A percentile compares a stretch with the other conserved stretches of the same genome.
phyloP scores from a whole-genome alignment of 2,888 invertebrate species.

The Mesopsocus fuscifrons region DNA sequence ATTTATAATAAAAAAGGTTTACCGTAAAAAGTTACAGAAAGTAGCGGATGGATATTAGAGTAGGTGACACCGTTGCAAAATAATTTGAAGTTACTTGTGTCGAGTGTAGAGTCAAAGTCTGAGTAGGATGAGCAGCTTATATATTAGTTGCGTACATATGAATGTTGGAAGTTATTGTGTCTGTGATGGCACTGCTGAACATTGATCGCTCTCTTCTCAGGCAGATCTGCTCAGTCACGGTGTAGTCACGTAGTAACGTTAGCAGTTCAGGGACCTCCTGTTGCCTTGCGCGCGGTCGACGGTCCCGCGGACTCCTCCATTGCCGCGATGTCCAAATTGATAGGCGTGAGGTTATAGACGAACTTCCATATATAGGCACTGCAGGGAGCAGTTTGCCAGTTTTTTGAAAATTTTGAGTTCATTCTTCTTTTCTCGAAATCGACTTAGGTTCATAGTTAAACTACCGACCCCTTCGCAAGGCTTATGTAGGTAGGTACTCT shows the following conservation, averaged over 20 bases:
- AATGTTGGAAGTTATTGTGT: slow-evolving; percentile 4
- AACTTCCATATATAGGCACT: slow-evolving; percentile 8
- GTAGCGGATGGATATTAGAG: no score
- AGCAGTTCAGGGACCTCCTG: slow-evolving; percentile 9
- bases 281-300: slow-evolving; percentile 5
- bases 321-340: slow-evolving; percentile 8
- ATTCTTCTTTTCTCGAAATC: not conserved
- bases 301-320: slow-evolving; percentile 9
- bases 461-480: no score
- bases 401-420: no score
- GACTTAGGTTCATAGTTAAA: no score
- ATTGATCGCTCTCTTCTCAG: slow-evolving; percentile 8
- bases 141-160: not conserved
- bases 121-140: no score
- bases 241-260: slow-evolving; percentile 9
- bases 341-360: slow-evolving; percentile 3
- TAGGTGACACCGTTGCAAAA: no score
- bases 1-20: no score
- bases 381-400: slow-evolving; percentile 5
- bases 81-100: no score
- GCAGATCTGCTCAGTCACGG: slow-evolving; percentile 9
- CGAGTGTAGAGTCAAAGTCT: no score
- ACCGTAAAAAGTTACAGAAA: no score
- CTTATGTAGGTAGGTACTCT: no score
- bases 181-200: slow-evolving; percentile 10